Evolutionary conservation across 2,113 vertebrate species (phyloP).

Genomic region (Poeciliopsis turrubarensis): DNA sequence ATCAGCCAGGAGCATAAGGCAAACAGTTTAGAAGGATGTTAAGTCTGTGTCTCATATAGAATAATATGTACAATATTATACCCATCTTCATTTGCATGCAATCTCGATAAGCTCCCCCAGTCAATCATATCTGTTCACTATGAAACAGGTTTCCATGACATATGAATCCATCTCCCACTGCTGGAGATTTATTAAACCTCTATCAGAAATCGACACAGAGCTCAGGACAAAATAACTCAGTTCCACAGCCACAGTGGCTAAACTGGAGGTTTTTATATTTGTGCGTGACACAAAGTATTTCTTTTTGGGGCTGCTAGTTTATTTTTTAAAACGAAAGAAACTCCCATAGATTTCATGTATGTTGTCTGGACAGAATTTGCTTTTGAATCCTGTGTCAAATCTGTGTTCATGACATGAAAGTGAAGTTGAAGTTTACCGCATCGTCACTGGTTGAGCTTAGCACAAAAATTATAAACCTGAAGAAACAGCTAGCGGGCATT

Average conservation of each 20-base stretch:
- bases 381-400: no score
- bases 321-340: neutral
- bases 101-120: slow-evolving; percentile 72
- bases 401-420: no score
- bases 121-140: slow-evolving; percentile 77
- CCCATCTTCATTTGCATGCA: slow-evolving; percentile 76
- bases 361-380: neutral
- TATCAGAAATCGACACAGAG: slow-evolving; percentile 61
- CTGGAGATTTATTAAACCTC: slow-evolving; percentile 64
- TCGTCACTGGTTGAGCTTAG: neutral
- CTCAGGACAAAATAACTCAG: slow-evolving; percentile 66
- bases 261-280: slow-evolving; percentile 25
- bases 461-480: neutral
- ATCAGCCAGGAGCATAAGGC: no score
- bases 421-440: no score
- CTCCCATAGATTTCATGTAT: neutral
- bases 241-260: slow-evolving; percentile 36
- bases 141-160: slow-evolving; percentile 66
- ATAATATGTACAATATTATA: slow-evolving; percentile 82
- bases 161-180: slow-evolving; percentile 65
- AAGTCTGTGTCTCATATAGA: slow-evolving; percentile 77
- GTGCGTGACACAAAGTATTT: slow-evolving; percentile 48
- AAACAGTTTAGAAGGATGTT: no score
- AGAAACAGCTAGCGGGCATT: neutral
- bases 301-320: neutral